Evolutionary conservation across 2,113 vertebrate species (phyloP).

Genomic region (Triplophysa dalaica): DNA sequence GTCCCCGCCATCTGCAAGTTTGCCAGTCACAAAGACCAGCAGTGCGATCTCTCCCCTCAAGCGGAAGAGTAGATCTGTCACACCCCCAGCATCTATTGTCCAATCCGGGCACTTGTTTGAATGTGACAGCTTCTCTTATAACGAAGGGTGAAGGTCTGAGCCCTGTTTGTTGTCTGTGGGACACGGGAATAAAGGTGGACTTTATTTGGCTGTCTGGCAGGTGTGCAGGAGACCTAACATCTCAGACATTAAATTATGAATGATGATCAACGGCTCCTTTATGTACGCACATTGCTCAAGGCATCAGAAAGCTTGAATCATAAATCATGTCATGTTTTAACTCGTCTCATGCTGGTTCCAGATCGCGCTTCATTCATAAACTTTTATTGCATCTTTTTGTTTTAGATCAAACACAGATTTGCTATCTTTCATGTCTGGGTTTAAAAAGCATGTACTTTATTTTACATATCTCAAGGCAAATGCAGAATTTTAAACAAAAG

Average conservation of each 20-base stretch:
- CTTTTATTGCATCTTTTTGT: conserved; percentile 7
- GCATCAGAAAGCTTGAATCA: conserved; percentile 16
- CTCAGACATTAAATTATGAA: conserved; percentile 50
- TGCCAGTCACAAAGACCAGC: conserved; percentile 52
- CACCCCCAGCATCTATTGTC: conserved; percentile 59
- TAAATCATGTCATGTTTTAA: conserved; percentile 49
- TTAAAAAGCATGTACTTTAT: not conserved
- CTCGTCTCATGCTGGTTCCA: conserved; percentile 16
- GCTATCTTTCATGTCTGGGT: not conserved
- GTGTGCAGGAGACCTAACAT: conserved; percentile 41
- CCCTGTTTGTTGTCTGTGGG: conserved; percentile 43
- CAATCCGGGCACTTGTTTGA: conserved; percentile 44
- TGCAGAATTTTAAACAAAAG: not conserved
- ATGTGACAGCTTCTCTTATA: conserved; percentile 56
- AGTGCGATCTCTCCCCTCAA: conserved; percentile 43
- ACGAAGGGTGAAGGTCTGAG: conserved; percentile 47
- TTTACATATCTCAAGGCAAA: not conserved
- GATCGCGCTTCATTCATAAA: conserved; percentile 11
- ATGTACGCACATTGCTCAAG: conserved; percentile 37
- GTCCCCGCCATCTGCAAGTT: conserved; percentile 58
- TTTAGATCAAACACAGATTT: conserved; percentile 6
- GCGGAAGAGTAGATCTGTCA: conserved; percentile 60
- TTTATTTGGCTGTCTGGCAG: conserved; percentile 48
- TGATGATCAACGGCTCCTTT: conserved; percentile 51
- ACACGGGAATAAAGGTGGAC: conserved; percentile 47